Conservation (phyloP, 2,888 invertebrate genomes). For the Chrysotoxum bicinctum region DNA sequence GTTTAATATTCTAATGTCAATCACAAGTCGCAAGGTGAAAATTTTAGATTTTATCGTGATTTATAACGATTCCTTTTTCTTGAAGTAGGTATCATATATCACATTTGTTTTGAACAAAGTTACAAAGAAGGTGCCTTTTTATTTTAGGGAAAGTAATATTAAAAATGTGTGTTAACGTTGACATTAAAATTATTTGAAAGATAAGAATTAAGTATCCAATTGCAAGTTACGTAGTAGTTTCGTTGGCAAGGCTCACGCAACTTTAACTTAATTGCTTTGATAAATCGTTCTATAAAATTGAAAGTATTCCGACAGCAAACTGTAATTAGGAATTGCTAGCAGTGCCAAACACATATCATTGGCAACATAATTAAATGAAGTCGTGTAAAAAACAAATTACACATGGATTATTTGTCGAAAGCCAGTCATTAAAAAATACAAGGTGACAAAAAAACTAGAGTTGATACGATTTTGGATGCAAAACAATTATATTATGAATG, state of each 20-base stretch:
- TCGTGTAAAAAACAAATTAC: background rate
- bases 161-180: background rate
- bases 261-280: background rate
- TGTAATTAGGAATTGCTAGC: background rate
- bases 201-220: background rate
- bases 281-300: background rate
- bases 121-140: background rate
- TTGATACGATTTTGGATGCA: no score
- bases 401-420: background rate
- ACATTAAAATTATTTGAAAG: background rate
- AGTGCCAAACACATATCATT: background rate
- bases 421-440: background rate
- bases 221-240: background rate
- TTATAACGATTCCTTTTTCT: background rate
- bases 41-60: slow-evolving; percentile 29
- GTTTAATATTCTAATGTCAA: slow-evolving; percentile 30
- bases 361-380: background rate
- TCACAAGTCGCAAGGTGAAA: slow-evolving; percentile 53
- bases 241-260: background rate
- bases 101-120: background rate
- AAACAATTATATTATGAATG: no score
- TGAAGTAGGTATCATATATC: slow-evolving; percentile 4
- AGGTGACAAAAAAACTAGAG: no score
- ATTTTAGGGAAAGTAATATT: background rate
- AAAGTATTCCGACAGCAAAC: background rate